Evolutionary conservation across 2,113 vertebrate genomes (phyloP).

Genomic region (Oryzias javanicus): DNA sequence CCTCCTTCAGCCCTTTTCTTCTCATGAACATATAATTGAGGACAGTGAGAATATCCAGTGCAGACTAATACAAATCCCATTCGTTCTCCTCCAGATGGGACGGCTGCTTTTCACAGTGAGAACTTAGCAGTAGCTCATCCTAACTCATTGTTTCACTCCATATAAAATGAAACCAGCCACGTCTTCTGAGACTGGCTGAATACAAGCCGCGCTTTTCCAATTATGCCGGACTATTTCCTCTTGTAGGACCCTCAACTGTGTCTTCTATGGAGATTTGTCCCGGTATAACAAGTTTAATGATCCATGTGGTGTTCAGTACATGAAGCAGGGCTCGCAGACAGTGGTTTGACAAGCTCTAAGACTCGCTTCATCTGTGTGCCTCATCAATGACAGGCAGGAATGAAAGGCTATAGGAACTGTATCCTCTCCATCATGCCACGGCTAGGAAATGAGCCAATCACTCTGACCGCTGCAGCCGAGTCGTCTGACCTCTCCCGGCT

Average conservation of each 20-base stretch:
- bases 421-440: constrained; percentile 58
- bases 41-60: constrained; percentile 60
- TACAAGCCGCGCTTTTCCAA: constrained; percentile 47
- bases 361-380: constrained; percentile 35
- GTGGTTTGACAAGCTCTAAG: constrained; percentile 45
- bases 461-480: constrained; percentile 60
- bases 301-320: constrained; percentile 40
- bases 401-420: constrained; percentile 43
- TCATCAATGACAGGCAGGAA: constrained; percentile 37
- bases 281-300: constrained; percentile 38
- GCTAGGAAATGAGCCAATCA: constrained; percentile 66
- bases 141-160: constrained; percentile 70
- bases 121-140: constrained; percentile 57
- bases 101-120: constrained; percentile 51
- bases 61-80: constrained; percentile 59
- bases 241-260: constrained; percentile 16
- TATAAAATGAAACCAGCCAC: constrained; percentile 72
- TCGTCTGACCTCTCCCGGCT: constrained; percentile 62
- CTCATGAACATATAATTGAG: constrained; percentile 47
- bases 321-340: constrained; percentile 50
- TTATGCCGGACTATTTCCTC: constrained; percentile 30
- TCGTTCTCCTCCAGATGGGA: constrained; percentile 61
- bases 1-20: constrained; percentile 32
- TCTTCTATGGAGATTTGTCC: constrained; percentile 32
- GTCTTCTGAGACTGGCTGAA: constrained; percentile 44